A percentile compares a stretch with the other conserved stretches of the same genome.
phyloP scores from a whole-genome alignment of 2,888 invertebrate species.

The Lordiphosa andalusiaca region DNA sequence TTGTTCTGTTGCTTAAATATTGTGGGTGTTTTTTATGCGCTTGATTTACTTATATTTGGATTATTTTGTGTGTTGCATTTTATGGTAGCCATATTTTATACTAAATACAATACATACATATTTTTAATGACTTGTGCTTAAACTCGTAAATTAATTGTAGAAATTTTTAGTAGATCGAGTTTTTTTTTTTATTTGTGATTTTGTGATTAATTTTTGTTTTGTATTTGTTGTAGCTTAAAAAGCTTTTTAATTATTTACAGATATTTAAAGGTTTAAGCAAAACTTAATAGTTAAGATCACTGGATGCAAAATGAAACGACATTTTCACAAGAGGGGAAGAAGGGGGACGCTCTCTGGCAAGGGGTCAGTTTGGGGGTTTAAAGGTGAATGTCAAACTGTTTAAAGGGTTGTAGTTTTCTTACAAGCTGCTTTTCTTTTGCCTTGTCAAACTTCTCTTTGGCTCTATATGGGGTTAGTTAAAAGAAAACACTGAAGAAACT shows the following conservation, averaged over 20 bases:
- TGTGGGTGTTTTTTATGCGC: slow-evolving; percentile 7
- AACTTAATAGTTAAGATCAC: slow-evolving; percentile 77
- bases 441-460: too few species aligned
- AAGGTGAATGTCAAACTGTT: too few species aligned
- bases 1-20: slow-evolving; percentile 16
- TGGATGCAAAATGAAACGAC: slow-evolving; percentile 64
- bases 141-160: slow-evolving; percentile 54
- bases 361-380: too few species aligned
- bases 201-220: slow-evolving; percentile 10
- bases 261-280: slow-evolving; percentile 26
- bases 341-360: neutral
- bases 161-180: slow-evolving; percentile 29
- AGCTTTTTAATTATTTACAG: slow-evolving; percentile 51
- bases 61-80: slow-evolving; percentile 27
- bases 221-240: slow-evolving; percentile 11
- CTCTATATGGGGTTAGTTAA: too few species aligned
- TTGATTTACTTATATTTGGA: slow-evolving; percentile 23
- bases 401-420: too few species aligned
- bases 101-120: slow-evolving; percentile 57
- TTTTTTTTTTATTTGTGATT: slow-evolving; percentile 29
- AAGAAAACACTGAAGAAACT: too few species aligned
- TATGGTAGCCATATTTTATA: slow-evolving; percentile 31
- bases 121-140: slow-evolving; percentile 69
- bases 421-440: too few species aligned
- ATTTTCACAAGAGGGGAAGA: slow-evolving; percentile 11